Evolutionary conservation across 2,888 invertebrate genomes (phyloP), one percentile per base, ranked within the genome.

Genomic region (Xylocampa areola): DNA sequence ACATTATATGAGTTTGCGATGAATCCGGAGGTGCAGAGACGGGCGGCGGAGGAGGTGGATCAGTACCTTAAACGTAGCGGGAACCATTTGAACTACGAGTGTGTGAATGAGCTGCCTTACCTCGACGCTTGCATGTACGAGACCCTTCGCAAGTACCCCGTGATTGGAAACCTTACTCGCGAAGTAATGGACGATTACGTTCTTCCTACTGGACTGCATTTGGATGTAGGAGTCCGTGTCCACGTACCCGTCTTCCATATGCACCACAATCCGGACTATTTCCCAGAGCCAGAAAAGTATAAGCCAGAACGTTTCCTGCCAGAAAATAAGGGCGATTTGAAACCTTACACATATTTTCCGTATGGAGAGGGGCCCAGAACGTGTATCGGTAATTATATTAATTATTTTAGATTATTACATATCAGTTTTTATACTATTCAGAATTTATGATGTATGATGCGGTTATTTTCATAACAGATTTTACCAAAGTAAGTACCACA

Each of bases 1-100:
- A 77, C 81, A 2, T 52, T 90, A 1, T 88, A 69, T 40, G 87
- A 89, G 52, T 52, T 90, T 0, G 84, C 88, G 0, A 88, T 86
- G 52, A 55, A 82, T 13, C 71, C 53, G 3, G 71, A 80, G 2
- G 73, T 50, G 0, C 85, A 86, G 41, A 49, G 65, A 4, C 67
- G 54, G 13, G 82, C 76, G 0, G 68, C 79, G 1, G 64, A 73
- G 4, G 90, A 90, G 55, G 69, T 88, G 0, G 87, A 88, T 19
- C 66, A 68, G 1, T 87, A 82, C 35, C 57, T 88, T 10, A 32
- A 40, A n/a, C 73, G 72, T 10, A 68, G 80, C 29, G 58, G 70
- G 0, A 77, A 79, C 37, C 71, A 69, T 23, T 11, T 82, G 1
- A 40, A 50, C 0, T 82, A 85, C 44, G 88, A 89, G 0, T 85